A percentile compares a stretch with the other conserved stretches of the same genome.
phyloP scores from a whole-genome alignment of 2,888 invertebrate genomes.

The Leucophenga montana region DNA sequence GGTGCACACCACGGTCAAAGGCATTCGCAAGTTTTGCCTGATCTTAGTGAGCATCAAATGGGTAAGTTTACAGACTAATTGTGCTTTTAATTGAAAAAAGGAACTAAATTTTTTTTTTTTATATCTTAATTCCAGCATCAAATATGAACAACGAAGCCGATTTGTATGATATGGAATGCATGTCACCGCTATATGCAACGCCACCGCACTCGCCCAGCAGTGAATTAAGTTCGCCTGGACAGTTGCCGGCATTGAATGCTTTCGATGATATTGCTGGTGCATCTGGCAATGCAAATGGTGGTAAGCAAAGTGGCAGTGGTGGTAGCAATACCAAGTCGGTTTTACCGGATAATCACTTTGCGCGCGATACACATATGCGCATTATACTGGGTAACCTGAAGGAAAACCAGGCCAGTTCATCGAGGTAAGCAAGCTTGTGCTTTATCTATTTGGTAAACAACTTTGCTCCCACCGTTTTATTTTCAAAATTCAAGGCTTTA shows the following conservation, averaged over 20 bases:
- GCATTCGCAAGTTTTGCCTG: conserved; percentile 72
- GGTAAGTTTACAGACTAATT: conserved; percentile 51
- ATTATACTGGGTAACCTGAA: conserved; percentile 83
- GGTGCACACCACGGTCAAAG: conserved; percentile 62
- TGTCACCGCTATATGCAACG: conserved; percentile 85
- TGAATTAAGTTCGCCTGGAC: conserved; percentile 76
- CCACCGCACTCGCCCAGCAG: conserved; percentile 84
- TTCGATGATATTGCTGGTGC: conserved; percentile 71
- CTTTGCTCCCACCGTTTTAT: too few species aligned
- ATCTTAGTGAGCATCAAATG: conserved; percentile 73
- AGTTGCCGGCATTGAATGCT: conserved; percentile 70
- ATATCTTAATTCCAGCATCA: conserved; percentile 39
- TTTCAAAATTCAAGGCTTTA: too few species aligned
- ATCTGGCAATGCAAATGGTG: conserved; percentile 48
- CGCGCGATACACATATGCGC: conserved; percentile 92
- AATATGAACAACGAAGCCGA: conserved; percentile 72
- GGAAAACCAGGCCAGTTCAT: conserved; percentile 71
- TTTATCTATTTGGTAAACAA: too few species aligned
- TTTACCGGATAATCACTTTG: conserved; percentile 86
- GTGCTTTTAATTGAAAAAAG: neutral
- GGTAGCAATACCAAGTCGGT: conserved; percentile 51
- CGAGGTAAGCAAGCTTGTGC: conserved; percentile 69
- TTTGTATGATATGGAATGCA: conserved; percentile 73
- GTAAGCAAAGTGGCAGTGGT: conserved; percentile 42
- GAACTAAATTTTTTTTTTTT: too few species aligned